These are phyloP conservation scores for Fabriciana adippe DNA, from an alignment of 2,888 invertebrate species.

Conservation along the genomic window DNA sequence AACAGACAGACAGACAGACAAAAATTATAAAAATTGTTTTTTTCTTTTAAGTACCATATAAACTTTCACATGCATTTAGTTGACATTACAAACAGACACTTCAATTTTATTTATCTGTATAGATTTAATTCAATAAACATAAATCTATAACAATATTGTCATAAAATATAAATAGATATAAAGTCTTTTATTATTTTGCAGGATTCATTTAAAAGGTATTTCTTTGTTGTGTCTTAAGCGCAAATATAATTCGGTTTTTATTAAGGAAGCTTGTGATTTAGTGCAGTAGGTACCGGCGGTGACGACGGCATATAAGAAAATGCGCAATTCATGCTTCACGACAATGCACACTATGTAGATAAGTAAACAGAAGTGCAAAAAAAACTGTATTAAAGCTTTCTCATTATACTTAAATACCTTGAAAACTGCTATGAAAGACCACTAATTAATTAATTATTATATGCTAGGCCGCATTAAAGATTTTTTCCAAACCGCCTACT, in stretches of 20 bases:
- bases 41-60: too few species aligned
- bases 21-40: too few species aligned
- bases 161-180: neutral
- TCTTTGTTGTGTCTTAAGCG: slow-evolving; percentile 19
- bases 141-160: neutral
- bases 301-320: slow-evolving; percentile 4
- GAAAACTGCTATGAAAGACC: too few species aligned
- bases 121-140: too few species aligned
- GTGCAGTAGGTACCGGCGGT: slow-evolving; percentile 1
- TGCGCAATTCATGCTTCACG: slow-evolving; percentile 6
- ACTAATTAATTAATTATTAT: too few species aligned
- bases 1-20: too few species aligned
- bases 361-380: neutral
- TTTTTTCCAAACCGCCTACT: too few species aligned
- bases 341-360: neutral
- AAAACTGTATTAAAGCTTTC: neutral
- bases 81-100: too few species aligned
- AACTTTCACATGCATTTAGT: too few species aligned
- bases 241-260: slow-evolving; percentile 15
- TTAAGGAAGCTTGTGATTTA: slow-evolving; percentile 24
- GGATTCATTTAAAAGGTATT: slow-evolving; percentile 5
- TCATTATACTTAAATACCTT: too few species aligned
- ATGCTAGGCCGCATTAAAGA: too few species aligned
- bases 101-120: too few species aligned
- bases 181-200: neutral